Base-by-base conservation (phyloP, 2,888 invertebrate genomes). In the Linyphia triangularis region DNA sequence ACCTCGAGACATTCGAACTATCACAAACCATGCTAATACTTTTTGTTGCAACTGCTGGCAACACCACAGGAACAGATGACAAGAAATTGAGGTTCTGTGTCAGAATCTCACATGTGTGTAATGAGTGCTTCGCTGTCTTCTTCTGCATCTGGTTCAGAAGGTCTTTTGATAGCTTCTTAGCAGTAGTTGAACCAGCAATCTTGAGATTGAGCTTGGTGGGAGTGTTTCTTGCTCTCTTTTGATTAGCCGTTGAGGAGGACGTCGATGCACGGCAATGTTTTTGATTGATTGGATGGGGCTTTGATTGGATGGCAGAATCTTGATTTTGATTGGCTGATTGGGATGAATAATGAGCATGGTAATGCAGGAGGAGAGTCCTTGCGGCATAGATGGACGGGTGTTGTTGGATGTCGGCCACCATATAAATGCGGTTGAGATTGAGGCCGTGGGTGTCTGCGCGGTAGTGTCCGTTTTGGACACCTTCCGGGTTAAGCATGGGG, bases 401-500 rank as follows among this genome's bases (percentile, higher is more conserved):
- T 28, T 95, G 94, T 0, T 93, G 92, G 59, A 95, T 93, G 61
- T 95, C 95, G 0, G 97, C 97, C 92, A 95, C 95, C 89, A 96
- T 93, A 93, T 98, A 98, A 65, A 97, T 95, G 91, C 97, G 94
- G 93, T 98, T 98, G 28, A 98, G 93, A 93, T 98, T 98, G 28
- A 97, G 96, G 5, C 98, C 98, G 79, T 96, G 94, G 0, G 96
- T 96, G 93, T 98, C 97, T 2, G 97, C 97, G 83, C 97, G 93
- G 92, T 97, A 97, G 92, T 97, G 96, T 0, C 98, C 98, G 81
- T 95, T 94, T 9, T 95, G 95, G 1, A 98, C 97, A 0, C 98
- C 98, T 92, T 98, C 98, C 0, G 98, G 98, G 93, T 98, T 98
- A 90, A 98, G 93, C 93, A 97, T 96, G 0, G 98, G 98, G 90